Evolutionary conservation across 2,888 invertebrate species (phyloP), one percentile per base, ranked within the genome.

Genomic region (Diplolepis rosae): DNA sequence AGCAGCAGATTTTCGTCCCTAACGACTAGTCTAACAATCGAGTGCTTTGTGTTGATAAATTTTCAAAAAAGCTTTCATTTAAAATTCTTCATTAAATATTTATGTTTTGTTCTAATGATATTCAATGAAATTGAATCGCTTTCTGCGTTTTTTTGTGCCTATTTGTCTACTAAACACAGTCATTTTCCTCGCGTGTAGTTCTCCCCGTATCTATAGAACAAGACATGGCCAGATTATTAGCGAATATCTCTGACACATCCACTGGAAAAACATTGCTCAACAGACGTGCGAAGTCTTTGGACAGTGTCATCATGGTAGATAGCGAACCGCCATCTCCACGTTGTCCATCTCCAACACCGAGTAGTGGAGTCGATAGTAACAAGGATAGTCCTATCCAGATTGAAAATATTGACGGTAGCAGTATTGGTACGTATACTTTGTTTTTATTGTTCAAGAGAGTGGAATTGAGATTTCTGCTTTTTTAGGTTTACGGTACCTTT

Each of bases 281-380:
- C 66, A 82, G 88, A 70, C 85, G 88, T 13, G 83, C 88, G 54
- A 88, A 87, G 71, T 89, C 87, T 7, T 80, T 89, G 82, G 89
- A 89, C 71, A 88, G 87, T 75, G 82, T 89, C 72, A 80, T 88
- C 68, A 79, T 87, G 50, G 77, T 84, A 22, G 91, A 91, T 74
- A 90, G 90, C 27, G 91, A 91, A 80, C 91, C 91, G 13, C 89
- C 90, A 0, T 88, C 90, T 7, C 94, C 95, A 0, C 91, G 96
- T 22, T 95, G 95, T 11, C 96, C 96, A 0, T 96, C 96, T 7
- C 96, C 96, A 0, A 95, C 96, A 9, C 96, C 96, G 0, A 96
- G 96, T 69, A 96, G 95, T 84, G 96, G 96, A 9, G 92, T 96
- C 9, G 96, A 97, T 87, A 95, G 95, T 85, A 94, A 93, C 81